Base-by-base conservation (phyloP, 2,888 invertebrate species). In the Ceramica pisi region DNA sequence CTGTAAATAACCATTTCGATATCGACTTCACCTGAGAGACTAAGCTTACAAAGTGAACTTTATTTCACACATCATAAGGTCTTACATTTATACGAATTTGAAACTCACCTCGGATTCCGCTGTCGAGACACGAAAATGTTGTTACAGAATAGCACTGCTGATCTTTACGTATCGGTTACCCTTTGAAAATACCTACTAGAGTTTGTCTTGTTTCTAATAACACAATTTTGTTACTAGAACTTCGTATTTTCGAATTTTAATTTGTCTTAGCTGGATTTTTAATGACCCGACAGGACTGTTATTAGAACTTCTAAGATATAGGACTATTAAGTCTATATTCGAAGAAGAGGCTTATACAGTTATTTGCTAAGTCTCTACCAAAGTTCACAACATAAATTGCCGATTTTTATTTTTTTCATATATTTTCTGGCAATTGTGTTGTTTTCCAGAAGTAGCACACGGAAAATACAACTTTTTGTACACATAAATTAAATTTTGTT, bases 311-410 rank as follows among this genome's bases (percentile, higher is more conserved):
- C 10, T 66, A 21, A 21, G 12, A 9, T 26, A 14, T 44, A 62
- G 16, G 23, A 70, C 14, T 50, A n/a, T n/a, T n/a, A n/a, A 44
- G 2, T 21, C 5, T 4, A 59, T 26, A 14, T 50, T n/a, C 26
- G 9, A 44, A 9, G 14, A 62, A 74, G 4, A 56, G 19, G 38
- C 19, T 23, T 44, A 51, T 21, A 35, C 16, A n/a, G n/a, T 44
- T 63, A 35, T 74, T 51, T 35, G 19, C 14, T 23, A 23, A 14
- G 16, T 10, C 7, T 75, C 44, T 44, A 19, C 7, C 35, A 31
- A 41, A 31, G 12, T 74, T 75, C 19, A 53, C 46, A 26, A 71
- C 7, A 46, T 14, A 10, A 2, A 12, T 2, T n/a, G n/a, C n/a
- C n/a, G n/a, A 10, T 7, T 35, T 65, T 35, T 38, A 4, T 3